Percentiles rank a stretch among this genome's conserved stretches.
Conservation (phyloP, 2,888 invertebrate species). For the Aphodius granarius region DNA sequence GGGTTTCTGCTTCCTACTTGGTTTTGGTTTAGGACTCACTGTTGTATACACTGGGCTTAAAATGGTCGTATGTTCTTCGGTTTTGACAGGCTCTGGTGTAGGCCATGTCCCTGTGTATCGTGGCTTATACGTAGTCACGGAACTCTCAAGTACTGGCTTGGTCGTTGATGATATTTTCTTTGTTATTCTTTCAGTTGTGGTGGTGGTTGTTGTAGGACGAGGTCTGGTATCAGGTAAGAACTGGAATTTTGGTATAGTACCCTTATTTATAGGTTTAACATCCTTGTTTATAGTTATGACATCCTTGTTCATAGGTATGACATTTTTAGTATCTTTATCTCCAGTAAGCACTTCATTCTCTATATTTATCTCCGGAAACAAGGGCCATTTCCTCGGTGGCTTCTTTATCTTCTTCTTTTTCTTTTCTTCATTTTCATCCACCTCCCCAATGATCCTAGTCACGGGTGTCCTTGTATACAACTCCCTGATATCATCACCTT, state of each 20-base stretch:
- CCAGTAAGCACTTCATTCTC: conserved; percentile 1
- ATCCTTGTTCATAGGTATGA: too few relatives aligned
- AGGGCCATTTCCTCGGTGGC: conserved; percentile 20
- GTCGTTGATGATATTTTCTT: conserved; percentile 15
- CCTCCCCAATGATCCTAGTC: conserved; percentile 57
- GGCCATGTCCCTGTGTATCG: background rate
- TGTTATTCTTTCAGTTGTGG: conserved; percentile 1
- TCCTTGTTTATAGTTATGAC: conserved; percentile 15
- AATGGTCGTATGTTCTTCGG: background rate
- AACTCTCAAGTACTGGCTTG: conserved; percentile 35
- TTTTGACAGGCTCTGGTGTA: background rate
- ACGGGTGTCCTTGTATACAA: conserved; percentile 68
- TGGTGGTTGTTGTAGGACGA: background rate
- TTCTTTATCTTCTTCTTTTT: conserved; percentile 23
- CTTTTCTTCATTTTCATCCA: conserved; percentile 19
- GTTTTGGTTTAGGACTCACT: conserved; percentile 6
- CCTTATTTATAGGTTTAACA: background rate
- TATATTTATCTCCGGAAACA: conserved; percentile 17
- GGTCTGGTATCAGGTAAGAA: background rate
- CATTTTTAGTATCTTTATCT: background rate
- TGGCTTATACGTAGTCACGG: background rate
- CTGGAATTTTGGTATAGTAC: background rate
- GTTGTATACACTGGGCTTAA: background rate
- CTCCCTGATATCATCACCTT: conserved; percentile 59
- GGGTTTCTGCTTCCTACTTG: conserved; percentile 22